Conservation (phyloP, 2,797 vertebrate genomes). For the Neosilurus mollespiculum region DNA sequence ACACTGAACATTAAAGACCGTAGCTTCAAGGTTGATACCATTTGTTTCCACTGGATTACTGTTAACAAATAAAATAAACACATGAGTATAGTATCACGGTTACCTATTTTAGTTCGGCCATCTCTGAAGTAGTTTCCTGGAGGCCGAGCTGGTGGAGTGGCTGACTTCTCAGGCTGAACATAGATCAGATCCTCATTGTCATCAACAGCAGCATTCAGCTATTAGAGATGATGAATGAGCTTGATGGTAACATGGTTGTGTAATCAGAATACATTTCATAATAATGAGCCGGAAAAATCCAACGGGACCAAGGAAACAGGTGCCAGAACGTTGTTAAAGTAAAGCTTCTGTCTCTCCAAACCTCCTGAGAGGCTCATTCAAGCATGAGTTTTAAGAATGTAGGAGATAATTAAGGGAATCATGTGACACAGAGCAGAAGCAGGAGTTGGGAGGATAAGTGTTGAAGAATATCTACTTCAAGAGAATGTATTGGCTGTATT, state of each 20-base stretch:
- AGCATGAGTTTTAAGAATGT: neutral
- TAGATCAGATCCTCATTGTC: slow-evolving; percentile 59
- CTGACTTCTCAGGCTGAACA: slow-evolving; percentile 49
- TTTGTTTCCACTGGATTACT: neutral
- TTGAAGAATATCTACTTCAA: neutral
- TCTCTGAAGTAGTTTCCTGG: slow-evolving; percentile 75
- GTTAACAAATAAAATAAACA: neutral
- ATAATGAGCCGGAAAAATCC: neutral
- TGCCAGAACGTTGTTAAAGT: neutral
- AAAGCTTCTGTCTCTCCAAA: neutral
- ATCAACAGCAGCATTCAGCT: slow-evolving; percentile 63
- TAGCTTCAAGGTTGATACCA: neutral
- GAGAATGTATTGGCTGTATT: neutral
- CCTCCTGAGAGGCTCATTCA: slow-evolving; percentile 10
- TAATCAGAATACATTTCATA: slow-evolving; percentile 17
- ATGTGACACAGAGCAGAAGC: neutral
- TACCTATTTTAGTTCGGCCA: slow-evolving; percentile 73
- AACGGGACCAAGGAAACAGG: neutral
- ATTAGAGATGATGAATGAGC: slow-evolving; percentile 36
- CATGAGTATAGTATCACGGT: neutral
- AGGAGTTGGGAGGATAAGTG: neutral
- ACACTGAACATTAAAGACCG: neutral
- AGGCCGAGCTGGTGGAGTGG: slow-evolving; percentile 43
- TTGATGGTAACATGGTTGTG: neutral
- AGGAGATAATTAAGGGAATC: slow-evolving; percentile 5